Percentiles rank a stretch among this genome's conserved stretches.
phyloP scores from a whole-genome alignment of 2,797 vertebrate genomes.

The Adelosebastes latens region DNA sequence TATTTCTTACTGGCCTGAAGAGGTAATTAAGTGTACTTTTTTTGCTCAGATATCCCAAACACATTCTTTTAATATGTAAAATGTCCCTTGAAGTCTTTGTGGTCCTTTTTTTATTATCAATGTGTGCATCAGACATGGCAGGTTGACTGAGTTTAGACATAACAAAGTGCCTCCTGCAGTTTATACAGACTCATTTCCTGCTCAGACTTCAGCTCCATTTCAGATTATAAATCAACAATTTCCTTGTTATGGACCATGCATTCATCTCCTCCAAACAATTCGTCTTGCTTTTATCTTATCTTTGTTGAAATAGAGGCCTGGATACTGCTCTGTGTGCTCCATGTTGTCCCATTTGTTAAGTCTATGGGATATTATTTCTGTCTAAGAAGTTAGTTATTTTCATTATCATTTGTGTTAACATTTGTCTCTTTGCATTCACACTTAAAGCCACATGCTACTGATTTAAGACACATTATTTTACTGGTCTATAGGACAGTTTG shows the following conservation, averaged over 20 bases:
- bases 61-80: not conserved
- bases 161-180: slow-evolving; percentile 46
- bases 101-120: not conserved
- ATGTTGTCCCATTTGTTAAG: not conserved
- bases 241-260: slow-evolving; percentile 29
- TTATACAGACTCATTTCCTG: slow-evolving; percentile 60
- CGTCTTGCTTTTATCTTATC: not conserved
- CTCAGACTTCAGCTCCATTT: slow-evolving; percentile 21
- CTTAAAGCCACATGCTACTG: not conserved
- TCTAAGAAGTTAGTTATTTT: not conserved
- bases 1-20: no score
- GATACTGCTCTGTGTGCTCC: not conserved
- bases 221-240: slow-evolving; percentile 27
- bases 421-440: not conserved
- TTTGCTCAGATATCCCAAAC: not conserved
- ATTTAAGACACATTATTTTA: not conserved
- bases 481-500: not conserved
- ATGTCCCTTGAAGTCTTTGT: not conserved
- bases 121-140: slow-evolving; percentile 30
- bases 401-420: not conserved
- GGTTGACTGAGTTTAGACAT: slow-evolving; percentile 46
- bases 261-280: slow-evolving; percentile 9
- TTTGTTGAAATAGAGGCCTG: not conserved
- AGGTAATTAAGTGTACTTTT: not conserved
- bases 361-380: not conserved